Conservation (phyloP, 2,797 vertebrate genomes). For the Cetoscarus ocellatus region DNA sequence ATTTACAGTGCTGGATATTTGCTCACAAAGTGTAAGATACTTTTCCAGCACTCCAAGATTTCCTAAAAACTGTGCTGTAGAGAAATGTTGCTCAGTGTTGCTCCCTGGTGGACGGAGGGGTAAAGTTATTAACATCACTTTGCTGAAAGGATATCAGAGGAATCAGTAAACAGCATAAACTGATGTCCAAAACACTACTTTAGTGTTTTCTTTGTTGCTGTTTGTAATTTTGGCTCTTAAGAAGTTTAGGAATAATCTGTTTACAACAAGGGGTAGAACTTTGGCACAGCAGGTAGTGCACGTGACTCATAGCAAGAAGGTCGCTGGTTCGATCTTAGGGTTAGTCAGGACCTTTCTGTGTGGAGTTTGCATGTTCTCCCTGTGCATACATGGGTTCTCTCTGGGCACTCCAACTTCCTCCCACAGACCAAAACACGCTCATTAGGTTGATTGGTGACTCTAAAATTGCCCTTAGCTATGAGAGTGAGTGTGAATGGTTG, state of each 20-base stretch:
- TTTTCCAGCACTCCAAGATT: slow-evolving; percentile 37
- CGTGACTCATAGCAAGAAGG: too few relatives aligned
- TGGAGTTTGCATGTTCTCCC: too few relatives aligned
- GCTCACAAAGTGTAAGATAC: slow-evolving; percentile 17
- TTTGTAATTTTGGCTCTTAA: slow-evolving; percentile 7
- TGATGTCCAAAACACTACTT: not conserved
- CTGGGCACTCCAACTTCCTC: too few relatives aligned
- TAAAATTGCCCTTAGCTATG: too few relatives aligned
- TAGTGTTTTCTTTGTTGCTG: not conserved
- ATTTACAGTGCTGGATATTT: slow-evolving; percentile 38
- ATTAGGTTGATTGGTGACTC: too few relatives aligned
- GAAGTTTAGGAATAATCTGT: slow-evolving; percentile 3
- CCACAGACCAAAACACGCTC: too few relatives aligned
- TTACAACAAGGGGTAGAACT: not conserved
- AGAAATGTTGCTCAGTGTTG: slow-evolving; percentile 81
- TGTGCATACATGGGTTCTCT: too few relatives aligned
- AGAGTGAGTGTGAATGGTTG: too few relatives aligned
- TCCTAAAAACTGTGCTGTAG: slow-evolving; percentile 35
- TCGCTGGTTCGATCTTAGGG: too few relatives aligned
- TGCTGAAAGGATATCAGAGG: slow-evolving; percentile 18
- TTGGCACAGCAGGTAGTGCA: too few relatives aligned
- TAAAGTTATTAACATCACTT: slow-evolving; percentile 34
- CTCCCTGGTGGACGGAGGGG: slow-evolving; percentile 83
- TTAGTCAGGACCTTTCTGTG: too few relatives aligned
- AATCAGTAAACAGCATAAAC: slow-evolving; percentile 18